Evolutionary conservation across 1,140 invertebrate species (phyloP), one percentile per base, ranked within the genome.

Genomic region (Ptiloglossa arizonensis): DNA sequence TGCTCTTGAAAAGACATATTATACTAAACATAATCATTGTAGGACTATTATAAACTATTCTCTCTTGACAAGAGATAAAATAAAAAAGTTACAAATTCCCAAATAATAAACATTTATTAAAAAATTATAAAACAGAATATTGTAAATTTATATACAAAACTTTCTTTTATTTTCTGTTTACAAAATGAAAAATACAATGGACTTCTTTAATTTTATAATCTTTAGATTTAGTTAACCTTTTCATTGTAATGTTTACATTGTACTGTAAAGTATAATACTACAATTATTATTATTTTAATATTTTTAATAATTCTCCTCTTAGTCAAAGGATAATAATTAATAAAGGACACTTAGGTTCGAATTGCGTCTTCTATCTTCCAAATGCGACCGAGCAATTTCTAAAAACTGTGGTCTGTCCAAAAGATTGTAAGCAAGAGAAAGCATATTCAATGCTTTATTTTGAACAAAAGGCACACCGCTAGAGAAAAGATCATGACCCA

Each of bases 401-500:
- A 94, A 93, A 93, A 97, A 98, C 72, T 94, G 93, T 59, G 94
- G 92, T 78, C 97, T 94, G 22, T 95, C 93, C 1, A 99, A 91
- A 74, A 98, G 92, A 35, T 94, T 94, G 91, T 98, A 98, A 1
- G 96, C 95, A n/a, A 96, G 94, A 27, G 94, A 93, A 11, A 99
- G 91, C 79, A 97, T 93, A 77, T 93, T 93, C 38, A 94, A 87
- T 2, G 95, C 93, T 63, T 93, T 94, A 32, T 93, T 91, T 91
- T 98, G 95, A 54, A 98, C 93, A 69, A 94, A 91, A 64, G 94
- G 89, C 69, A 95, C 90, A 0, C 97, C 97, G 86, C 94, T 96
- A 75, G 94, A 95, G 87, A 99, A 97, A 22, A 98, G 89, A 91
- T 98, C 95, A 46, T 98, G 94, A 0, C 97, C 98, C 35, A 98